A percentile compares a stretch with the other conserved stretches of the same genome.
These are phyloP conservation scores for Salmo trutta DNA, from an alignment of 2,797 vertebrate genomes.

Conservation along the genomic window DNA sequence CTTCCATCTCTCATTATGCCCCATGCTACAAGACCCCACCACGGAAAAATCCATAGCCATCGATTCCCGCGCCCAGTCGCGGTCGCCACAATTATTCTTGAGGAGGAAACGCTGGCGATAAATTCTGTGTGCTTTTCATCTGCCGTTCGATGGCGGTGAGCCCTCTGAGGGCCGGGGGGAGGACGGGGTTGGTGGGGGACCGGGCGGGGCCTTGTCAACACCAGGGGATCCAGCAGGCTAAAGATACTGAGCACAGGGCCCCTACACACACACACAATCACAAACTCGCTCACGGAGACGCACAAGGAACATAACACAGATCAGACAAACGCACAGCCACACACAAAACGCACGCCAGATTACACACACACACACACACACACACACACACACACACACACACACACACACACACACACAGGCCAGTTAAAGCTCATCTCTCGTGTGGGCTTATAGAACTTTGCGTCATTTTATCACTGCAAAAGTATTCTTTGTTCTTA, in stretches of 20 bases:
- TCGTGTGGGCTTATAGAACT: not conserved
- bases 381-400: not conserved
- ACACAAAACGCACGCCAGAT: not conserved
- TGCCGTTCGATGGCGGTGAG: constrained; percentile 88
- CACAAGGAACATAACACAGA: not conserved
- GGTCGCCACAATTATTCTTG: constrained; percentile 99
- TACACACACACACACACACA: constrained; percentile 9
- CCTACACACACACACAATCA: not conserved
- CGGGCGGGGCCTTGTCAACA: constrained; percentile 84
- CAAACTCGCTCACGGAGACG: constrained; percentile 49
- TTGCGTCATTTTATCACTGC: not conserved
- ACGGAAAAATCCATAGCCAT: constrained; percentile 95
- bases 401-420: not conserved
- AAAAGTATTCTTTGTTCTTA: constrained; percentile 18
- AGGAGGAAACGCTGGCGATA: constrained; percentile 97
- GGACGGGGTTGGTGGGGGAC: constrained; percentile 53
- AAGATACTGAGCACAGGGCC: constrained; percentile 74
- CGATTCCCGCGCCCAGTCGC: constrained; percentile 90
- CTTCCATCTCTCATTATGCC: constrained; percentile 91
- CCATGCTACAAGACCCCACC: constrained; percentile 95
- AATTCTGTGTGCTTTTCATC: constrained; percentile 99
- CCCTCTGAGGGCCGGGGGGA: constrained; percentile 65
- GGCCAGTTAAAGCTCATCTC: not conserved
- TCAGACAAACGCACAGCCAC: constrained; percentile 49
- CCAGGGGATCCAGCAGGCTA: constrained; percentile 76